These are phyloP conservation scores for Chelonus insularis DNA, from an alignment of 1,140 invertebrate species.

Conservation along the genomic window DNA sequence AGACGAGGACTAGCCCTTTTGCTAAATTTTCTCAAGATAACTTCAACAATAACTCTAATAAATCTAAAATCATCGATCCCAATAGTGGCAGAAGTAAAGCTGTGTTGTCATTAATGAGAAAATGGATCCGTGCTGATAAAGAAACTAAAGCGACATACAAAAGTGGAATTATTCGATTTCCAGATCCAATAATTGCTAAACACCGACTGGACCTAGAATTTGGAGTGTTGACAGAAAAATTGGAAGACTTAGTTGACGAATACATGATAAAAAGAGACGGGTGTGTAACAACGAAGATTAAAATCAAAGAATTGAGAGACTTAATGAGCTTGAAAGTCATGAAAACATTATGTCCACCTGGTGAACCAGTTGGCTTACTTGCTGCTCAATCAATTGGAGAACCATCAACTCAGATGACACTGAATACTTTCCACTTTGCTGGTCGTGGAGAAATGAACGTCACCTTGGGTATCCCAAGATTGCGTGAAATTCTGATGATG, in stretches of 20 bases:
- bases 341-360: constrained; percentile 78
- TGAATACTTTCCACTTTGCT: constrained; percentile 99
- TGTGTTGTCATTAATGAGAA: constrained; percentile 63
- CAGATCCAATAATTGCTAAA: constrained; percentile 74
- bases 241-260: constrained; percentile 70
- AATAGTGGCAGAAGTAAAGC: constrained; percentile 47
- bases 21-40: constrained; percentile 43
- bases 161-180: constrained; percentile 59
- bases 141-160: constrained; percentile 62
- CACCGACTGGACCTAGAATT: constrained; percentile 76
- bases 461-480: constrained; percentile 93
- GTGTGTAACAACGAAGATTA: constrained; percentile 27
- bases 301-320: constrained; percentile 65
- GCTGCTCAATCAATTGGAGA: constrained; percentile 97
- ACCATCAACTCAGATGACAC: constrained; percentile 99
- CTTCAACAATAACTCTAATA: constrained; percentile 43
- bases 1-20: constrained; percentile 47
- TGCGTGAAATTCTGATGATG: constrained; percentile 96
- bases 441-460: constrained; percentile 99
- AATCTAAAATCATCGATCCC: constrained; percentile 31
- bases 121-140: constrained; percentile 65
- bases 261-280: constrained; percentile 64
- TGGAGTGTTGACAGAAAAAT: constrained; percentile 79
- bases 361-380: constrained; percentile 94
- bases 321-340: constrained; percentile 79